Conservation (phyloP, 2,888 invertebrate species). For the Leptinotarsa peninsularis region DNA sequence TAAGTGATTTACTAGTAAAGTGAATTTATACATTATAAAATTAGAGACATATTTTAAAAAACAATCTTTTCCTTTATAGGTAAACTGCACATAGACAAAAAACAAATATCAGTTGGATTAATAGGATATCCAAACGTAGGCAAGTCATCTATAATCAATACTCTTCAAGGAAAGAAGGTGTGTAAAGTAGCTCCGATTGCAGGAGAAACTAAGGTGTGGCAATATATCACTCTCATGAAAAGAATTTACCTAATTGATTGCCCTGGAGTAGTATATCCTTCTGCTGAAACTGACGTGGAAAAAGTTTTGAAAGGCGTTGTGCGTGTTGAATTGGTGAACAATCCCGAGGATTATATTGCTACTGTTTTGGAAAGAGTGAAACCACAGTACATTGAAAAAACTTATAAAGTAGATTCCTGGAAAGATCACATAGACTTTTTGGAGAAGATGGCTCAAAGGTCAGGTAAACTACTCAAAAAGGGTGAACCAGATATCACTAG, state of each 20-base stretch:
- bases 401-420: conserved; percentile 90
- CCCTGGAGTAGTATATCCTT: conserved; percentile 98
- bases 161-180: conserved; percentile 94
- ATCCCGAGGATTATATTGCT: conserved; percentile 94
- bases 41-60: background rate
- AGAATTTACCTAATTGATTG: conserved; percentile 98
- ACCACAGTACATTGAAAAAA: conserved; percentile 88
- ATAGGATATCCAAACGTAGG: conserved; percentile 99
- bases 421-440: conserved; percentile 86
- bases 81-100: conserved; percentile 94
- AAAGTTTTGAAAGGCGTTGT: conserved; percentile 98
- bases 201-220: conserved; percentile 98
- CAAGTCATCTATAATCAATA: conserved; percentile 98
- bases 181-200: conserved; percentile 99
- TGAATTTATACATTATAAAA: background rate
- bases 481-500: conserved; percentile 95
- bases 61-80: conserved; percentile 49
- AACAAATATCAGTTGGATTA: conserved; percentile 98
- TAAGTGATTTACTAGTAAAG: conserved; percentile 44
- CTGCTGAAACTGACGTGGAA: conserved; percentile 93
- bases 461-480: conserved; percentile 92
- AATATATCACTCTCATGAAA: conserved; percentile 98
- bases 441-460: conserved; percentile 86
- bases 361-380: conserved; percentile 89
- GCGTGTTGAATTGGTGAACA: conserved; percentile 91